A percentile compares a stretch with the other conserved stretches of the same genome.
phyloP scores from a whole-genome alignment of 1,140 invertebrate species.

The Tribolium madens region DNA sequence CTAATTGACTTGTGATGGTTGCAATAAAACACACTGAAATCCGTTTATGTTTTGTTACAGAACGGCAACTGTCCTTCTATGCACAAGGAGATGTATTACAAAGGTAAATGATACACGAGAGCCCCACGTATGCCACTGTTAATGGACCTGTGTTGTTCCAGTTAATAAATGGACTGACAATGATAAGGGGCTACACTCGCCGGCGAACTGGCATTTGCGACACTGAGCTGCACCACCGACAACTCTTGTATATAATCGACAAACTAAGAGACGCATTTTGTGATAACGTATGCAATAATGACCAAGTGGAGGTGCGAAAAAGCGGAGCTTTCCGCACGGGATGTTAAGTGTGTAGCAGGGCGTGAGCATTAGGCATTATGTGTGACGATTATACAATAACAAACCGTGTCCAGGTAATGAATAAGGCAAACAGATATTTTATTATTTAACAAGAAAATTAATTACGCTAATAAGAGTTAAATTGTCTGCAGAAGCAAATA shows the following conservation, averaged over 20 bases:
- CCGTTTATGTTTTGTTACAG: slow-evolving; percentile 66
- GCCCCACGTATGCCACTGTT: slow-evolving; percentile 48
- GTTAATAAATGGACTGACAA: slow-evolving; percentile 64
- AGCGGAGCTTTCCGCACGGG: background rate
- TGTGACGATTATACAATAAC: slow-evolving; percentile 53
- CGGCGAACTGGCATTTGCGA: slow-evolving; percentile 59
- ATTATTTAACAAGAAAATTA: slow-evolving; percentile 46
- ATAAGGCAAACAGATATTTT: slow-evolving; percentile 40
- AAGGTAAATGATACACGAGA: slow-evolving; percentile 67
- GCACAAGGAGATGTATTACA: slow-evolving; percentile 80
- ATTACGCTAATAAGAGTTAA: slow-evolving; percentile 52
- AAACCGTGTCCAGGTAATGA: slow-evolving; percentile 45
- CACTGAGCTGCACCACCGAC: slow-evolving; percentile 52
- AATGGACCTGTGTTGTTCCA: slow-evolving; percentile 63
- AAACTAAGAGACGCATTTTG: slow-evolving; percentile 47
- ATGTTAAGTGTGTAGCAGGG: slow-evolving; percentile 17
- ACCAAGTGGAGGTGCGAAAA: slow-evolving; percentile 40
- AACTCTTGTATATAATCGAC: slow-evolving; percentile 19
- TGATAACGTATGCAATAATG: slow-evolving; percentile 55
- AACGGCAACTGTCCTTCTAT: slow-evolving; percentile 76
- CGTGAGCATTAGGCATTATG: slow-evolving; percentile 34
- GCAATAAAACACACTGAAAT: background rate
- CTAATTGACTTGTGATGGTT: slow-evolving; percentile 24
- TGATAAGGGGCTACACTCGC: slow-evolving; percentile 61
- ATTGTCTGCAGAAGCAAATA: slow-evolving; percentile 50